Evolutionary conservation across 2,888 invertebrate species (phyloP).

Genomic region (Erebia epiphron): DNA sequence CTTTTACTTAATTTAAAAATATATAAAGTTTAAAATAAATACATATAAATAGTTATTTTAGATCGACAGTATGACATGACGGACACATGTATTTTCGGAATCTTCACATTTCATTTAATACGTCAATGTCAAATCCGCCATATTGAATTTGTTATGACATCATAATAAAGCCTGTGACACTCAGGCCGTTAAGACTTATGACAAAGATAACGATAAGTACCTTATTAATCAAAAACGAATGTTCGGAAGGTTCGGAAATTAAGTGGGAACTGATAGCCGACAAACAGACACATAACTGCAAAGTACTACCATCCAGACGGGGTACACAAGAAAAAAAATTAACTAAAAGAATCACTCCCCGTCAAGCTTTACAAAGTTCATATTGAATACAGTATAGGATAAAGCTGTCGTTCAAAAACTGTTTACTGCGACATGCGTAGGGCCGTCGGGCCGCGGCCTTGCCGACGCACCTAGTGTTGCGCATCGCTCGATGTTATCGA

Average conservation of each 20-base stretch:
- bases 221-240: too few relatives aligned
- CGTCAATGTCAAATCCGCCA: too few relatives aligned
- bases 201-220: too few relatives aligned
- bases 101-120: conserved; percentile 18
- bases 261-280: too few relatives aligned
- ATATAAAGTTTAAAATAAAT: too few relatives aligned
- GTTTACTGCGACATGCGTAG: conserved; percentile 53
- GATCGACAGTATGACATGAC: too few relatives aligned
- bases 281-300: too few relatives aligned
- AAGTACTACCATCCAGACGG: background rate
- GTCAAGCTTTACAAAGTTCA: conserved; percentile 41
- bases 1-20: background rate
- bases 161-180: too few relatives aligned
- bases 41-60: too few relatives aligned
- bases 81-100: background rate
- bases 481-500: conserved; percentile 68
- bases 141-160: too few relatives aligned
- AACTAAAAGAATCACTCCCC: conserved; percentile 15
- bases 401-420: conserved; percentile 56
- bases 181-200: too few relatives aligned
- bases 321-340: background rate
- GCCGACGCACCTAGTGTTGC: conserved; percentile 70
- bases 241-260: too few relatives aligned
- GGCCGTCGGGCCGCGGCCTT: conserved; percentile 72
- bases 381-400: conserved; percentile 55